A percentile compares a stretch with the other conserved stretches of the same genome.
These are phyloP conservation scores for Peromyscus eremicus DNA, from an alignment of 2,797 vertebrate species.

Conservation along the genomic window DNA sequence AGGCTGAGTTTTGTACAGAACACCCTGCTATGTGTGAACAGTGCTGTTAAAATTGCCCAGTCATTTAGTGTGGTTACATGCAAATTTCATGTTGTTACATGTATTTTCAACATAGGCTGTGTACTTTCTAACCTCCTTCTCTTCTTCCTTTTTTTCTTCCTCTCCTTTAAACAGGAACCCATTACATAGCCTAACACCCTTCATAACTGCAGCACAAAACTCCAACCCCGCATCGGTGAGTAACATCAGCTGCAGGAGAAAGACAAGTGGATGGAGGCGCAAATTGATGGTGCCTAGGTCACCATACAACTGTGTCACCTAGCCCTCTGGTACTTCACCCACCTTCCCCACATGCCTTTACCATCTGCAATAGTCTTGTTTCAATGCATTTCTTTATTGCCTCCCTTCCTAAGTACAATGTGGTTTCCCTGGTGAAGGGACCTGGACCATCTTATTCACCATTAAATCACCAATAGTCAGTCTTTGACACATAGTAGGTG, in stretches of 20 bases:
- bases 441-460: neutral
- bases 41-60: slow-evolving; percentile 32
- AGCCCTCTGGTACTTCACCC: neutral
- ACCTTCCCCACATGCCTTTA: neutral
- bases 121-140: neutral
- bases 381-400: neutral
- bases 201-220: neutral
- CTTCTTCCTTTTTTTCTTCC: neutral
- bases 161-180: neutral
- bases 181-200: neutral
- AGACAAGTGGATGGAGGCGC: neutral
- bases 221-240: neutral
- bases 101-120: neutral
- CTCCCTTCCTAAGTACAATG: neutral
- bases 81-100: slow-evolving; percentile 12
- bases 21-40: neutral
- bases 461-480: neutral
- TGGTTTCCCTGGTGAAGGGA: neutral
- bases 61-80: slow-evolving; percentile 32
- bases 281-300: neutral
- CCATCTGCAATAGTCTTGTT: neutral
- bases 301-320: no score
- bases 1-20: neutral
- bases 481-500: neutral
- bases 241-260: neutral